Evolutionary conservation across 2,888 invertebrate species (phyloP), one percentile per base, ranked within the genome.

Genomic region (Clistopyga incitator): DNA sequence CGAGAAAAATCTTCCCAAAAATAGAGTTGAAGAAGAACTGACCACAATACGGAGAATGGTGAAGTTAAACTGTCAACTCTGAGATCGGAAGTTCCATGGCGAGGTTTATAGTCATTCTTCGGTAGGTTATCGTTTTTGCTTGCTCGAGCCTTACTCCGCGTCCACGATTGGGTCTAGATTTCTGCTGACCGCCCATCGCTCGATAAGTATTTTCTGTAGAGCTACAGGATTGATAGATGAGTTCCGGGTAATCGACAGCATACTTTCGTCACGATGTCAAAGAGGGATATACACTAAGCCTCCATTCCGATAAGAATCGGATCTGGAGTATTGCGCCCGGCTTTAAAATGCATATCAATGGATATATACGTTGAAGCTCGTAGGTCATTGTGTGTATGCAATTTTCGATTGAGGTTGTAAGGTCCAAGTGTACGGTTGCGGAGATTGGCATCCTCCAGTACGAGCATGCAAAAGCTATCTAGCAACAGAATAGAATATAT

Each of bases 181-280:
- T 34, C 8, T 29, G 4, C 29, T 38, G n/a, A 18, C 20, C 64
- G 20, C 20, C 64, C 38, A 76, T 50, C 34, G 47, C 61, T 64
- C 64, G 82, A 85, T 88, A 87, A 87, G 84, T 86, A 78, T 85
- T 86, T 86, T 81, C 81, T 85, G 65, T 38, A 47, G 8, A 79
- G 81, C 38, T 18, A 82, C 74, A 84, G 88, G 89, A 90, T 88
- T 89, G 90, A 87, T 89, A 84, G 85, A 67, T 88, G 88, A 90
- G 90, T 89, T 87, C 81, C 82, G 8, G 64, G 11, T 38, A 10
- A 42, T 18, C 18, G 74, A 74, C 70, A 68, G 79, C 84, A 84
- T 83, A 89, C 90, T 90, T 89, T 86, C 89, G 89, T 89, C 85
- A 88, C 87, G 88, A 89, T 90, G 85, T 80, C 72, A 70, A 78